Evolutionary conservation across 2,113 vertebrate species (phyloP).

Genomic region (Syrmaticus mikado): DNA sequence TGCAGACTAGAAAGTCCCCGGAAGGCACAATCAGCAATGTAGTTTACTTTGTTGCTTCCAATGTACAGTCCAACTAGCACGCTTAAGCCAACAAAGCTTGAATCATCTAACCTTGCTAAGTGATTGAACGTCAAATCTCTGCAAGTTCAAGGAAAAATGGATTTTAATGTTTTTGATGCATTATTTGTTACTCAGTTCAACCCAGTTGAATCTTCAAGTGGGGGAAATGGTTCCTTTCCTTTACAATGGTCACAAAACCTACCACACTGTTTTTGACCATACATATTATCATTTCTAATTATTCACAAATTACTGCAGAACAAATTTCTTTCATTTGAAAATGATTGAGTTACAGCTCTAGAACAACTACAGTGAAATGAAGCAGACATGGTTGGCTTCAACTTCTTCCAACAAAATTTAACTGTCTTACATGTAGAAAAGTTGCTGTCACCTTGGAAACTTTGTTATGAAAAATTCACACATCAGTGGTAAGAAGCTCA

Average conservation of each 20-base stretch:
- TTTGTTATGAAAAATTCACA: slow-evolving; percentile 82
- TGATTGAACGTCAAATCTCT: slow-evolving; percentile 93
- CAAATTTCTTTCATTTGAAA: slow-evolving; percentile 25
- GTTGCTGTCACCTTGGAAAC: slow-evolving; percentile 70
- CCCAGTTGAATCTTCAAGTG: background rate
- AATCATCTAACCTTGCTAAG: slow-evolving; percentile 91
- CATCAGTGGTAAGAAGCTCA: slow-evolving; percentile 70
- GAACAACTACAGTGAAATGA: background rate
- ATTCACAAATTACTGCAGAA: slow-evolving; percentile 24
- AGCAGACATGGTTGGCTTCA: background rate
- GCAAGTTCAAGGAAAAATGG: slow-evolving; percentile 26
- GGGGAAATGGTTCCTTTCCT: background rate
- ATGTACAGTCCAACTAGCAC: slow-evolving; percentile 87
- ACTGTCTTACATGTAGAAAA: slow-evolving; percentile 11
- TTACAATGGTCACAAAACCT: background rate
- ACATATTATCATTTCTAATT: background rate
- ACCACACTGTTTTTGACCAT: background rate
- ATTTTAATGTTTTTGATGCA: background rate
- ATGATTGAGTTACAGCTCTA: background rate
- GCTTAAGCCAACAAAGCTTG: slow-evolving; percentile 90
- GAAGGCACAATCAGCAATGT: slow-evolving; percentile 96
- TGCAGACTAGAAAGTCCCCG: slow-evolving; percentile 90
- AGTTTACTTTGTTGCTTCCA: slow-evolving; percentile 92
- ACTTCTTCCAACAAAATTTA: slow-evolving; percentile 25
- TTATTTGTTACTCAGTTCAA: background rate